Evolutionary conservation across 2,888 invertebrate species (phyloP).

Genomic region (Diarsia brunnea): DNA sequence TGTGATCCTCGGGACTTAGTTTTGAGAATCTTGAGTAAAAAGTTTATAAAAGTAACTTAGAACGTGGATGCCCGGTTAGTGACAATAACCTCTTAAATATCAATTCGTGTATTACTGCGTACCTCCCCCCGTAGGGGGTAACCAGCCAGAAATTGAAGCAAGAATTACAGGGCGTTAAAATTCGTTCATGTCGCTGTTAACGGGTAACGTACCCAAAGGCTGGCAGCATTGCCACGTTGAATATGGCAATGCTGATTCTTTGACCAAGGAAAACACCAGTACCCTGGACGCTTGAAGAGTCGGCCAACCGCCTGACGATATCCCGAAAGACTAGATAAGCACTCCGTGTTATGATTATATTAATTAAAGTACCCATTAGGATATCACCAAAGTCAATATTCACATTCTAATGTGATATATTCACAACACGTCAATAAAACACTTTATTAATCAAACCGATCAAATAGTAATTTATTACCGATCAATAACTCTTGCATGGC

Average conservation of each 20-base stretch:
- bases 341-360: not conserved
- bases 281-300: not conserved
- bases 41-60: not conserved
- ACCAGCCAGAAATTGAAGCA: too few relatives aligned
- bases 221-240: not conserved
- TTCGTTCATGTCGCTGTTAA: too few relatives aligned
- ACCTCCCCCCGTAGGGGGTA: too few relatives aligned
- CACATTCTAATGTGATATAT: conserved; percentile 4
- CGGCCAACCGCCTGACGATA: not conserved
- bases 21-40: not conserved
- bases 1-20: not conserved
- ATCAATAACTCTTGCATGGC: conserved; percentile 22
- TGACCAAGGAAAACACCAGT: too few relatives aligned
- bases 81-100: not conserved
- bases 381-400: not conserved
- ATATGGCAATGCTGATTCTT: not conserved
- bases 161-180: too few relatives aligned
- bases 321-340: not conserved
- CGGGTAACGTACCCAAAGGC: not conserved
- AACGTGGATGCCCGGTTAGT: not conserved
- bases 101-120: too few relatives aligned
- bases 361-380: not conserved
- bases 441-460: conserved; percentile 11
- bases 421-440: conserved; percentile 9
- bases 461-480: not conserved